Conservation (phyloP, 1,140 invertebrate genomes). For the Drosophila mauritiana region DNA sequence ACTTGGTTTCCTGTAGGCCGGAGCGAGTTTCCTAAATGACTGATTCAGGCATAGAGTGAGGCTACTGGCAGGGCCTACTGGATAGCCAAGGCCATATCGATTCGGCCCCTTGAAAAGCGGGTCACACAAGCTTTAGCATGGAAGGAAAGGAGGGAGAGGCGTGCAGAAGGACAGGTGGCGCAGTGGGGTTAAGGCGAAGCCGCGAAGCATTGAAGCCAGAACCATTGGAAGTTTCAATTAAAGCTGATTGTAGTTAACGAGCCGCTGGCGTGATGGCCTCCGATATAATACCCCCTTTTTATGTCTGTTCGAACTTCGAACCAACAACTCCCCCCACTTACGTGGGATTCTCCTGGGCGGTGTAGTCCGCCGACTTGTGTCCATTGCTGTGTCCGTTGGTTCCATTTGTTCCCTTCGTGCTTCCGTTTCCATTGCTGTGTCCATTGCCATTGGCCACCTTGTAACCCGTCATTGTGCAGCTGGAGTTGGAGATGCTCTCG, state of each 20-base stretch:
- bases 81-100: constrained; percentile 43
- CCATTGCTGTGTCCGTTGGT: constrained; percentile 35
- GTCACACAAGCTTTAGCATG: constrained; percentile 16
- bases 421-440: constrained; percentile 21
- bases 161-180: constrained; percentile 12
- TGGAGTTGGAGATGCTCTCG: background rate
- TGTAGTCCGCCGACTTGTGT: constrained; percentile 40
- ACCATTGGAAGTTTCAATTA: constrained; percentile 33
- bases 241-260: constrained; percentile 46
- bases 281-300: constrained; percentile 1
- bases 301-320: background rate
- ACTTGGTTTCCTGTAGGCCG: constrained; percentile 11
- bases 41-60: background rate
- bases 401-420: constrained; percentile 13
- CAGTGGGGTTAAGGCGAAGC: background rate
- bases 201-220: background rate
- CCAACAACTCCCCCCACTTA: constrained; percentile 41
- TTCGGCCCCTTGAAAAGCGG: constrained; percentile 31
- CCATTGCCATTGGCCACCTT: constrained; percentile 60
- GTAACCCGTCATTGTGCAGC: constrained; percentile 63
- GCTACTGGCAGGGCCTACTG: constrained; percentile 18
- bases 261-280: constrained; percentile 39
- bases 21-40: constrained; percentile 18
- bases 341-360: constrained; percentile 63
- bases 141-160: background rate